Evolutionary conservation across 2,888 invertebrate genomes (phyloP).

Genomic region (Agriopis marginaria): DNA sequence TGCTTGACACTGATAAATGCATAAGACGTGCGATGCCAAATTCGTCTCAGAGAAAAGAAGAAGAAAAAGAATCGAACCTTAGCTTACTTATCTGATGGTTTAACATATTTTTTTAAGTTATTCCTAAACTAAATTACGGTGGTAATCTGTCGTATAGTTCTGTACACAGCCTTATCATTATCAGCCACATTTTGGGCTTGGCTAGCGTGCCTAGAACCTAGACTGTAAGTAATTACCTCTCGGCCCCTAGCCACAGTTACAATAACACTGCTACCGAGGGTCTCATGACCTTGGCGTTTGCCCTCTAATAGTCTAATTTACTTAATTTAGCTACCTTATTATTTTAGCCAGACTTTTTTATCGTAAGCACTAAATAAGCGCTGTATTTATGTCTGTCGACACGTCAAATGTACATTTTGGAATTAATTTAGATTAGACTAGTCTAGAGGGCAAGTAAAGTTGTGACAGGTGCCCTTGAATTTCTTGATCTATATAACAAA

Average conservation of each 20-base stretch:
- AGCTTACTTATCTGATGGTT: no score
- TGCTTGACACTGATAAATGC: no score
- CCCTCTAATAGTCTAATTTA: slow-evolving; percentile 27
- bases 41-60: no score
- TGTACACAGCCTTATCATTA: slow-evolving; percentile 11
- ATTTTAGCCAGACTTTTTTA: slow-evolving; percentile 34
- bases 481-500: not conserved
- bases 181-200: slow-evolving; percentile 31
- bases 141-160: not conserved
- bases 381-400: slow-evolving; percentile 32
- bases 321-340: slow-evolving; percentile 30
- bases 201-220: slow-evolving; percentile 45
- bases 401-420: slow-evolving; percentile 21
- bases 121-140: no score
- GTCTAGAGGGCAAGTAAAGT: slow-evolving; percentile 5
- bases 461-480: not conserved
- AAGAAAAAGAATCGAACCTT: no score
- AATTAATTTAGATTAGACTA: slow-evolving; percentile 20
- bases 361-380: slow-evolving; percentile 29
- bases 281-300: slow-evolving; percentile 45
- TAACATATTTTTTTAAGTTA: no score
- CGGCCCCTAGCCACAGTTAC: slow-evolving; percentile 6
- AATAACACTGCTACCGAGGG: slow-evolving; percentile 1
- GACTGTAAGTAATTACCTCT: slow-evolving; percentile 31
- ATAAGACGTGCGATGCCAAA: no score